phyloP scores from a whole-genome alignment of 2,113 vertebrate species.

The Ptilonorhynchus violaceus region DNA sequence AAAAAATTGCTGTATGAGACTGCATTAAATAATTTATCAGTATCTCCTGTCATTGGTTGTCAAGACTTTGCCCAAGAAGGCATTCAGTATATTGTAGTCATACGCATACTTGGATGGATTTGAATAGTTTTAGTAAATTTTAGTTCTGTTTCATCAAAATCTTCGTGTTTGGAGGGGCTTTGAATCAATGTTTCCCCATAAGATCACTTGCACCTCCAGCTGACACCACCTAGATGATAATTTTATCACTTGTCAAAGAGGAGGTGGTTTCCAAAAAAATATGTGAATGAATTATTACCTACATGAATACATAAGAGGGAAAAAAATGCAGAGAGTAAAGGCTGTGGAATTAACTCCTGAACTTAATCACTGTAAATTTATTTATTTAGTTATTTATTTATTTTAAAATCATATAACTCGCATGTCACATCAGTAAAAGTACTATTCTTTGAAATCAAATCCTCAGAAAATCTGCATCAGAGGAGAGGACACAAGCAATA shows the following conservation, averaged over 20 bases:
- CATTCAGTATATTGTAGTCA: not conserved
- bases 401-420: not conserved
- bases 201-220: not conserved
- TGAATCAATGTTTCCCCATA: not conserved
- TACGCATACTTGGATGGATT: not conserved
- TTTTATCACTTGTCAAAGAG: not conserved
- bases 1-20: not conserved
- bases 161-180: not conserved
- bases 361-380: not conserved
- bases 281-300: not conserved
- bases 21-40: not conserved
- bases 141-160: not conserved
- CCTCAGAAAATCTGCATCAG: not conserved
- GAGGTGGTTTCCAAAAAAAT: not conserved
- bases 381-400: not conserved
- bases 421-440: not conserved
- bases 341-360: not conserved
- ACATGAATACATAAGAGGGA: not conserved
- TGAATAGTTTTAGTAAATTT: not conserved
- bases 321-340: not conserved
- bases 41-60: not conserved
- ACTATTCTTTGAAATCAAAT: not conserved
- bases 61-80: not conserved
- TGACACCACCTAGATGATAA: not conserved
- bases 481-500: not conserved